phyloP scores from a whole-genome alignment of 2,113 vertebrate genomes.

The Sitta europaea region DNA sequence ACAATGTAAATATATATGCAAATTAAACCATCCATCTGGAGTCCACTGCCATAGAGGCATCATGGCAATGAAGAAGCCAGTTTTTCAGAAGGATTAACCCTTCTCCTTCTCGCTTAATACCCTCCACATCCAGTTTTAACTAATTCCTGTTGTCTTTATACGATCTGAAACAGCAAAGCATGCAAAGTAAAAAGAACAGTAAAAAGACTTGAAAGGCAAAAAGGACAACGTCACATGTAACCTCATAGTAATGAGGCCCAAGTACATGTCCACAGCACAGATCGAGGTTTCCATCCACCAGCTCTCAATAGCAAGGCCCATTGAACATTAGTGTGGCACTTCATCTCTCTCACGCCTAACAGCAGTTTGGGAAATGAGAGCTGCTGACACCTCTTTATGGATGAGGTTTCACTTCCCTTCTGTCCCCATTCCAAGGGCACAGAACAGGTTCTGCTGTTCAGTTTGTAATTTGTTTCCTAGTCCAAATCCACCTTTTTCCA shows the following conservation, averaged over 20 bases:
- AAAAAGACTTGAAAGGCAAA: not conserved
- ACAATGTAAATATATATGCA: constrained; percentile 23
- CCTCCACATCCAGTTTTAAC: not conserved
- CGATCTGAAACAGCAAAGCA: not conserved
- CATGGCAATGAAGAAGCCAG: not conserved
- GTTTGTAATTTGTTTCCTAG: not conserved
- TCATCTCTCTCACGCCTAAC: not conserved
- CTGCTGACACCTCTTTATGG: not conserved
- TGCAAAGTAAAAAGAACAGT: not conserved
- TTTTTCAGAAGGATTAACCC: not conserved
- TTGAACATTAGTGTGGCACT: constrained; percentile 5
- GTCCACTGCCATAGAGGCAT: not conserved
- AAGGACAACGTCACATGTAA: not conserved
- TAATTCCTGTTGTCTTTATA: not conserved
- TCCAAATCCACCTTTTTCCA: not conserved
- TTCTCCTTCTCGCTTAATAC: not conserved
- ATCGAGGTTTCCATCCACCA: not conserved
- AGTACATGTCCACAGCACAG: not conserved
- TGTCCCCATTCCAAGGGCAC: constrained; percentile 12
- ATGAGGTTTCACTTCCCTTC: not conserved
- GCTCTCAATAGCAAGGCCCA: constrained; percentile 3
- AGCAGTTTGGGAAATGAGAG: constrained; percentile 5
- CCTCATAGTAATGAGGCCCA: not conserved
- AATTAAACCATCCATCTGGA: constrained; percentile 18
- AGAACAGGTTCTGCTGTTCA: not conserved